phyloP scores from a whole-genome alignment of 1,140 invertebrate genomes.

The Meloidogyne floridensis region DNA sequence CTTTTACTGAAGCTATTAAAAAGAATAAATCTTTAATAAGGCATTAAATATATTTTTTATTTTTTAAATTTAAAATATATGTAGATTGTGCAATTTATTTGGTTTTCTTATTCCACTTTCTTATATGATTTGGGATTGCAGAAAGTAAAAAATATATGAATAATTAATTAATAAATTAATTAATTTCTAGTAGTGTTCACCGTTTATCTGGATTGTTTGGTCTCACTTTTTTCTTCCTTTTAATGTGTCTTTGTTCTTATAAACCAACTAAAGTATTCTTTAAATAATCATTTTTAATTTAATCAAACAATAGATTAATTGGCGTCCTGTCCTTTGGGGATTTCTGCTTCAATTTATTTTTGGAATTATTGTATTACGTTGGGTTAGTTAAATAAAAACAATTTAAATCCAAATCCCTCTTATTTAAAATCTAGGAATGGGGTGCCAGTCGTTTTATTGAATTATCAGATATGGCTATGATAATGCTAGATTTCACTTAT shows the following conservation, averaged over 20 bases:
- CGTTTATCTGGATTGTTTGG: conserved; percentile 68
- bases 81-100: not conserved
- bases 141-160: not conserved
- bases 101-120: not conserved
- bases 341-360: conserved; percentile 81
- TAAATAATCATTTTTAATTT: not conserved
- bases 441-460: conserved; percentile 80
- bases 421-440: conserved; percentile 55
- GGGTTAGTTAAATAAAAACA: conserved; percentile 66
- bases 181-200: conserved; percentile 69
- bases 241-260: conserved; percentile 64
- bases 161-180: not conserved
- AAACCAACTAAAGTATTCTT: conserved; percentile 46
- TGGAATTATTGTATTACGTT: conserved; percentile 82
- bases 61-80: not conserved
- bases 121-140: conserved; percentile 3
- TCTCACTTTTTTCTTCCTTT: conserved; percentile 60
- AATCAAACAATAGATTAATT: conserved; percentile 73
- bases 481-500: conserved; percentile 79
- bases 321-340: conserved; percentile 79
- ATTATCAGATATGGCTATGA: conserved; percentile 74
- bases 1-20: not conserved
- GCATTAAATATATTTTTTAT: not conserved
- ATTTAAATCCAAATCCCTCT: not conserved
- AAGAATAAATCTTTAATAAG: conserved; percentile 8